A percentile compares a stretch with the other conserved stretches of the same genome.
These are phyloP conservation scores for Rhinichthys osculus DNA, from an alignment of 2,797 vertebrate genomes.

Conservation along the genomic window DNA sequence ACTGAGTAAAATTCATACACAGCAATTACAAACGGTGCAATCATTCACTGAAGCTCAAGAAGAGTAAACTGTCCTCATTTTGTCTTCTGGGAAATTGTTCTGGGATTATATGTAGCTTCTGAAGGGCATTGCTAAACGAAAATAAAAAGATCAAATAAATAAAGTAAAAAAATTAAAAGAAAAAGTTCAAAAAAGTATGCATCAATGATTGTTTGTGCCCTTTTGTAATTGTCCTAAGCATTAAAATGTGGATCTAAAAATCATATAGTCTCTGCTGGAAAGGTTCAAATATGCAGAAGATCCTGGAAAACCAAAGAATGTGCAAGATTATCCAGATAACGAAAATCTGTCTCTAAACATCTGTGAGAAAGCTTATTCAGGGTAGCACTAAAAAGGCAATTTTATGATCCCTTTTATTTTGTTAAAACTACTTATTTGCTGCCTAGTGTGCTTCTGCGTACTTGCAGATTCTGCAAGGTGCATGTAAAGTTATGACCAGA, in stretches of 20 bases:
- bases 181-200: no score
- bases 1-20: background rate
- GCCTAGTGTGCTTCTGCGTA: no score
- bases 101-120: background rate
- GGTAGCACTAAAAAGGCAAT: no score
- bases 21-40: no score
- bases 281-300: background rate
- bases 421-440: background rate
- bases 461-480: background rate
- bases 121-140: background rate
- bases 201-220: background rate
- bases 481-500: background rate
- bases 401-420: background rate
- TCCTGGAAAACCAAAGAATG: no score
- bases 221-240: no score
- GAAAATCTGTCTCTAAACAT: no score
- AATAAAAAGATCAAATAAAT: no score
- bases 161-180: no score
- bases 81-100: background rate
- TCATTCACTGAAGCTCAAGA: background rate
- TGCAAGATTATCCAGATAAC: no score
- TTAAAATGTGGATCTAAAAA: background rate
- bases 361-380: no score
- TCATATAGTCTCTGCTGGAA: background rate
- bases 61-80: background rate